phyloP scores from a whole-genome alignment of 2,113 vertebrate species.

The Riparia riparia region DNA sequence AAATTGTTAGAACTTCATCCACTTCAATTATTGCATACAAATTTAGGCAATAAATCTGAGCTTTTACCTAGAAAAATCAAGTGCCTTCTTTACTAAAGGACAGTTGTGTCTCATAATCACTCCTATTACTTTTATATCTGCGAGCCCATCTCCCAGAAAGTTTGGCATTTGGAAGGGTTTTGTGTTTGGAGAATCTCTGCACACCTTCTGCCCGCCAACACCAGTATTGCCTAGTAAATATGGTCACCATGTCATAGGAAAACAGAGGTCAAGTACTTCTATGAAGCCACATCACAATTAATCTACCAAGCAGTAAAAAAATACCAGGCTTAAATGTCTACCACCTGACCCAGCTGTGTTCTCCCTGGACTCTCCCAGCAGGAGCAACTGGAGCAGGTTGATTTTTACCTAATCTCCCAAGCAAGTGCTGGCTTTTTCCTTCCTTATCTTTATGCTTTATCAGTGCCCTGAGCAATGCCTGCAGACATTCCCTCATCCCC shows the following conservation, averaged over 20 bases:
- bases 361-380: neutral
- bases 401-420: neutral
- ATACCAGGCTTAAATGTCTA: neutral
- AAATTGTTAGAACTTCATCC: neutral
- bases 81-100: neutral
- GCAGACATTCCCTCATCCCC: neutral
- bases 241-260: neutral
- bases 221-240: neutral
- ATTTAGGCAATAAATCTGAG: neutral
- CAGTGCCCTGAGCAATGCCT: neutral
- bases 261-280: neutral
- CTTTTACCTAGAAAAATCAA: neutral
- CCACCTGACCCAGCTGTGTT: neutral
- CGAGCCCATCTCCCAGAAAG: neutral
- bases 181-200: neutral
- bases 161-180: neutral
- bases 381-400: neutral
- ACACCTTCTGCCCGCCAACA: neutral
- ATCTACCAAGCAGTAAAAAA: neutral
- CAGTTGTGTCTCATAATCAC: fast-evolving
- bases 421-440: neutral
- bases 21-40: neutral
- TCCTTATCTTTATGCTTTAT: neutral
- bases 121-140: neutral
- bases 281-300: neutral